Evolutionary conservation across 2,888 invertebrate genomes (phyloP).

Genomic region (Sarcophaga subvicina): DNA sequence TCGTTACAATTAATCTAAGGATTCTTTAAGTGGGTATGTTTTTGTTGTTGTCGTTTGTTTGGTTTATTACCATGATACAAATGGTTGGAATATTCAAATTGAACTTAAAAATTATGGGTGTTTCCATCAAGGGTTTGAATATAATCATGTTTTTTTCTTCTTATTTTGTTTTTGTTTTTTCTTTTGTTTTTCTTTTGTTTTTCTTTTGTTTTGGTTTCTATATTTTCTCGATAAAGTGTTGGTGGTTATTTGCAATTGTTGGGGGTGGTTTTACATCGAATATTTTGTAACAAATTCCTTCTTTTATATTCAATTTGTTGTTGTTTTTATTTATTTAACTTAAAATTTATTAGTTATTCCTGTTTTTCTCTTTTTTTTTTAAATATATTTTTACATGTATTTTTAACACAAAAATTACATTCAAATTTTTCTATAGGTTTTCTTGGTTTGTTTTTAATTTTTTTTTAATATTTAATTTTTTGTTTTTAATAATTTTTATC

Average conservation of each 20-base stretch:
- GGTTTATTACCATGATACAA: not conserved
- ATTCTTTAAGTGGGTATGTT: not conserved
- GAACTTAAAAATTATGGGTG: constrained; percentile 10
- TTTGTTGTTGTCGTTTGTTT: not conserved
- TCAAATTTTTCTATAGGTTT: constrained; percentile 24
- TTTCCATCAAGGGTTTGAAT: constrained; percentile 19
- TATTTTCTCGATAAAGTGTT: constrained; percentile 29
- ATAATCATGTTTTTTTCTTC: not conserved
- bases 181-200: not conserved
- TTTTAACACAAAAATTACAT: constrained; percentile 60
- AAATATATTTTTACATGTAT: constrained; percentile 36
- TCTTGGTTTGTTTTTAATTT: not conserved
- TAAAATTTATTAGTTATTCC: constrained; percentile 6
- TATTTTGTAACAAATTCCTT: constrained; percentile 35
- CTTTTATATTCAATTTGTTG: not conserved
- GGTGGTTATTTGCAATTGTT: constrained; percentile 44
- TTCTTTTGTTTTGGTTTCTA: not conserved
- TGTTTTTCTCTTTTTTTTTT: not conserved
- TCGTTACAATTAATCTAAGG: not conserved
- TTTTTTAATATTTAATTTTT: constrained; percentile 2
- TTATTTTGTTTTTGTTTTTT: not conserved
- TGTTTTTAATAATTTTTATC: constrained; percentile 23
- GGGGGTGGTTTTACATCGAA: constrained; percentile 39
- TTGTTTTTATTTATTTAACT: not conserved
- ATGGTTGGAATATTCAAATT: not conserved